These are phyloP conservation scores for Aspidapion aeneum DNA, from an alignment of 2,888 invertebrate genomes.

Conservation along the genomic window DNA sequence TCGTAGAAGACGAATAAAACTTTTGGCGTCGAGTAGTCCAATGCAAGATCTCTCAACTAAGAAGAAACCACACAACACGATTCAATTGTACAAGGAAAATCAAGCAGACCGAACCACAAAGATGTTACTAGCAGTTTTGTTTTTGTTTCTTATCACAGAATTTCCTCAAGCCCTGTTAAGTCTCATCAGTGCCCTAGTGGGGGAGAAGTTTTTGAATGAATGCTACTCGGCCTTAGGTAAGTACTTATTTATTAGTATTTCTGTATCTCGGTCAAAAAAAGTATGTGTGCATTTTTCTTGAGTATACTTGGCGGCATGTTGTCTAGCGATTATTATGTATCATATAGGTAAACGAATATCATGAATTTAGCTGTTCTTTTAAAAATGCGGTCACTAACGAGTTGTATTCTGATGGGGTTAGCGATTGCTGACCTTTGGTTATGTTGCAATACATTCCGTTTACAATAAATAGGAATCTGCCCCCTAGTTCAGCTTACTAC, in stretches of 20 bases:
- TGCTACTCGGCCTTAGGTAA: constrained; percentile 30
- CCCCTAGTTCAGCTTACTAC: constrained; percentile 42
- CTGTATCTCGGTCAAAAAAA: too few relatives aligned
- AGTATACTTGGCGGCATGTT: too few relatives aligned
- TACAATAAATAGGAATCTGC: constrained; percentile 50
- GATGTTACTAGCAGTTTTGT: constrained; percentile 78
- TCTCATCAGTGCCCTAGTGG: constrained; percentile 45
- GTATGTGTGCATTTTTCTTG: too few relatives aligned
- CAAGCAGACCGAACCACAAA: constrained; percentile 80
- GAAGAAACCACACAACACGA: constrained; percentile 15
- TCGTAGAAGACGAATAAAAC: constrained; percentile 22
- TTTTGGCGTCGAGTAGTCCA: constrained; percentile 20
- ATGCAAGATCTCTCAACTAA: constrained; percentile 22
- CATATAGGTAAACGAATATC: too few relatives aligned
- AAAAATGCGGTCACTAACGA: constrained; percentile 75
- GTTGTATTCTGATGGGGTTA: constrained; percentile 74
- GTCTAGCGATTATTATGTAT: too few relatives aligned
- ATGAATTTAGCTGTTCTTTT: constrained; percentile 81
- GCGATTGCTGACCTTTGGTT: constrained; percentile 83
- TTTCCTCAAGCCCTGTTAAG: constrained; percentile 61
- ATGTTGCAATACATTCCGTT: constrained; percentile 80
- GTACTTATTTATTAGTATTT: constrained; percentile 5
- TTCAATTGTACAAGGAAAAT: constrained; percentile 49
- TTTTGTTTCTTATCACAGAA: constrained; percentile 81
- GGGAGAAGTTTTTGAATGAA: constrained; percentile 26